phyloP scores from a whole-genome alignment of 2,113 vertebrate genomes.

The Hassar affinis region DNA sequence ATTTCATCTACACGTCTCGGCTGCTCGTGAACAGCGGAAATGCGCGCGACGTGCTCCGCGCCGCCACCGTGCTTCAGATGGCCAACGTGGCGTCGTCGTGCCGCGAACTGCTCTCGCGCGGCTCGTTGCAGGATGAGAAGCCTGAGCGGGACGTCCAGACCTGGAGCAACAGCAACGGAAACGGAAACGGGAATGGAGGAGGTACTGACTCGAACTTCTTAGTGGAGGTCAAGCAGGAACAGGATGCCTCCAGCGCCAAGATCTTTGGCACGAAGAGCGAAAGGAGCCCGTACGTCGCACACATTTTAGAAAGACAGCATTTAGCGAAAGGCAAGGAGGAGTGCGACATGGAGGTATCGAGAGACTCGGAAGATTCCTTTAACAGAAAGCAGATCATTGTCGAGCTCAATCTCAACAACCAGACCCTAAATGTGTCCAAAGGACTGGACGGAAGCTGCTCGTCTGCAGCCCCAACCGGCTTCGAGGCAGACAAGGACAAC shows the following conservation, averaged over 20 bases:
- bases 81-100: constrained; percentile 81
- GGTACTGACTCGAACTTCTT: neutral
- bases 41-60: constrained; percentile 81
- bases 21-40: constrained; percentile 82
- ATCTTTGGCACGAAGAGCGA: constrained; percentile 77
- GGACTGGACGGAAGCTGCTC: constrained; percentile 71
- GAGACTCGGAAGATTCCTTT: constrained; percentile 70
- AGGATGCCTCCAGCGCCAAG: constrained; percentile 72
- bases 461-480: constrained; percentile 36
- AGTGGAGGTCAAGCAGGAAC: constrained; percentile 50
- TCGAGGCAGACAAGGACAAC: constrained; percentile 52
- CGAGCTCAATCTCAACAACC: constrained; percentile 87
- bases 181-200: neutral
- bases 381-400: constrained; percentile 83
- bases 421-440: constrained; percentile 83
- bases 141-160: constrained; percentile 56
- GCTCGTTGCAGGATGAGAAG: constrained; percentile 73
- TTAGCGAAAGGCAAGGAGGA: constrained; percentile 71
- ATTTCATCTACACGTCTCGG: constrained; percentile 89
- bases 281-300: constrained; percentile 74
- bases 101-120: constrained; percentile 79
- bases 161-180: constrained; percentile 27
- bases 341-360: constrained; percentile 54
- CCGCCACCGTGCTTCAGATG: constrained; percentile 83
- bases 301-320: constrained; percentile 69